Conservation (phyloP, 2,888 invertebrate species). For the Agelastica alni region DNA sequence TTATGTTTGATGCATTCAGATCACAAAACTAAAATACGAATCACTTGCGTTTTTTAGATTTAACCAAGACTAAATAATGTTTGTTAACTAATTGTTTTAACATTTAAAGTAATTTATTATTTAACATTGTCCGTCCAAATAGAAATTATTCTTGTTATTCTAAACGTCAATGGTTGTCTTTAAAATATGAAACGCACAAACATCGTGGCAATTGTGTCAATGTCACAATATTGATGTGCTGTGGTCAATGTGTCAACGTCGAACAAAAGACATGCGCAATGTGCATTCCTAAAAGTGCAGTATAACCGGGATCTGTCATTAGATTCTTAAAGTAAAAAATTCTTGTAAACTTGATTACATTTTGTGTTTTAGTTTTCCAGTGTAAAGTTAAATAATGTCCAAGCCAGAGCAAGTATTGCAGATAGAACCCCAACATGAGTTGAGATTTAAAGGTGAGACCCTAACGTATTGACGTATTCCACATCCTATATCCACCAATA, state of each 20-base stretch:
- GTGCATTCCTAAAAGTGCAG: slow-evolving; percentile 42
- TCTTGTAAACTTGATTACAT: slow-evolving; percentile 23
- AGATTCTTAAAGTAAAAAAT: slow-evolving; percentile 19
- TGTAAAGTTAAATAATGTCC: slow-evolving; percentile 60
- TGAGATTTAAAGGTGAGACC: slow-evolving; percentile 85
- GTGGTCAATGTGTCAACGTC: slow-evolving; percentile 11
- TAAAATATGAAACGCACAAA: not conserved
- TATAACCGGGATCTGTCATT: slow-evolving; percentile 55
- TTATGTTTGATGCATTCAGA: too few relatives aligned
- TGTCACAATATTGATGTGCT: too few relatives aligned
- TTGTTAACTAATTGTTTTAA: too few relatives aligned
- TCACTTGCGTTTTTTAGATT: too few relatives aligned
- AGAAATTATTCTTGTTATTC: too few relatives aligned
- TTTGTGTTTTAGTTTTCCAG: slow-evolving; percentile 39
- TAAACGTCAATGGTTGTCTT: too few relatives aligned
- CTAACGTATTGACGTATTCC: slow-evolving; percentile 40
- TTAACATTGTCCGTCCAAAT: too few relatives aligned
- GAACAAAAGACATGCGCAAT: slow-evolving; percentile 20
- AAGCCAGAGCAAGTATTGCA: slow-evolving; percentile 79
- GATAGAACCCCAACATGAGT: slow-evolving; percentile 87
- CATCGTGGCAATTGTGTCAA: slow-evolving; percentile 1
- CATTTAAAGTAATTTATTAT: too few relatives aligned
- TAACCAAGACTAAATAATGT: too few relatives aligned
- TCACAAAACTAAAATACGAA: too few relatives aligned
- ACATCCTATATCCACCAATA: slow-evolving; percentile 23